Evolutionary conservation across 1,140 invertebrate genomes (phyloP).

Genomic region (Heliconius congener): DNA sequence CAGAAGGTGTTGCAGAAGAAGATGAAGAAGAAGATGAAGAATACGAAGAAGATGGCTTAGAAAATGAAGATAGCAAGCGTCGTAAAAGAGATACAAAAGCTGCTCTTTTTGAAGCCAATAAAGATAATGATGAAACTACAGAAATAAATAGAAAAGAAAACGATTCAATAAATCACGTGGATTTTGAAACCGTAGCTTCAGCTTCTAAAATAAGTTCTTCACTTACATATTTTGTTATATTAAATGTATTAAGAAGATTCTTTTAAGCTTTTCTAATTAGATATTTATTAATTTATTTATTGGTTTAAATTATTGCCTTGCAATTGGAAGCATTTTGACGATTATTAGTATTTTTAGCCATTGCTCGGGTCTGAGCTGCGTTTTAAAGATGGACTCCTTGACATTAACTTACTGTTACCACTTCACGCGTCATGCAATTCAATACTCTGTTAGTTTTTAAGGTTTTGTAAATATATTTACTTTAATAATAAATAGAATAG

Average conservation of each 20-base stretch:
- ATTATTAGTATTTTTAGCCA: conserved; percentile 32
- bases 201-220: conserved; percentile 13
- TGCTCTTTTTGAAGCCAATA: conserved; percentile 58
- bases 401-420: conserved; percentile 58
- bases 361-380: conserved; percentile 17
- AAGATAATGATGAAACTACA: conserved; percentile 48
- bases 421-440: conserved; percentile 67
- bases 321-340: conserved; percentile 75
- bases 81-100: conserved; percentile 61
- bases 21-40: conserved; percentile 44
- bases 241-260: conserved; percentile 37
- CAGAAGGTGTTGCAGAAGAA: conserved; percentile 46
- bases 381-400: conserved; percentile 21
- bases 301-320: conserved; percentile 69
- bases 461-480: conserved; percentile 76
- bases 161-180: conserved; percentile 54
- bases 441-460: conserved; percentile 74
- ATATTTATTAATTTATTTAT: conserved; percentile 72
- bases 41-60: conserved; percentile 48
- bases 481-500: conserved; percentile 66
- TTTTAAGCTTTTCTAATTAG: conserved; percentile 44
- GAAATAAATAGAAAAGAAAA: conserved; percentile 41
- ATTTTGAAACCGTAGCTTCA: conserved; percentile 45
- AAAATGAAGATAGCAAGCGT: conserved; percentile 47
- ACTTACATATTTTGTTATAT: conserved; percentile 21